A percentile compares a stretch with the other conserved stretches of the same genome.
Conservation (phyloP, 2,113 vertebrate genomes). For the Macrotis lagotis region DNA sequence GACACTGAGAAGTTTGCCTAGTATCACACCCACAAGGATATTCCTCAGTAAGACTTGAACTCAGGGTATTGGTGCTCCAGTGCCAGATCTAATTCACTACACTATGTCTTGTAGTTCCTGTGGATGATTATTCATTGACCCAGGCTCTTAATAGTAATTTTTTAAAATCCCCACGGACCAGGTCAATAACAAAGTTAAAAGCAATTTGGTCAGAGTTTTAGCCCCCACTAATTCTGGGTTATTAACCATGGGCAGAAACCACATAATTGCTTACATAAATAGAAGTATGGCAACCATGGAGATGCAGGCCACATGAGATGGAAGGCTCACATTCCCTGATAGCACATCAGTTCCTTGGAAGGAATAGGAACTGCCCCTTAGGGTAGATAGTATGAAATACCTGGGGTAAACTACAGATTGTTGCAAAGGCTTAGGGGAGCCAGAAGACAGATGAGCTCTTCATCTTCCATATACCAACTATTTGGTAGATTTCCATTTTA, state of each 20-base stretch:
- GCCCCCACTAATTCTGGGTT: conserved; percentile 73
- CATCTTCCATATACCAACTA: not conserved
- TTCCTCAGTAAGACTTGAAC: not conserved
- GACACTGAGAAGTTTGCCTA: not conserved
- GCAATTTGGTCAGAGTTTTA: conserved; percentile 63
- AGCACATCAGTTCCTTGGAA: not conserved
- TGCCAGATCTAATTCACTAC: not conserved
- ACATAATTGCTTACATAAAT: conserved; percentile 72
- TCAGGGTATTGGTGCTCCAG: not conserved
- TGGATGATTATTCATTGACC: conserved; percentile 68
- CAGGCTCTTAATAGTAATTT: conserved; percentile 57
- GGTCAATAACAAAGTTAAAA: conserved; percentile 68
- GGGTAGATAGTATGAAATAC: not conserved
- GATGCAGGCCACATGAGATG: conserved; percentile 2
- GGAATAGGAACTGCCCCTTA: conserved; percentile 6
- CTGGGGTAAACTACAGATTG: not conserved
- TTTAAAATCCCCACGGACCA: conserved; percentile 57
- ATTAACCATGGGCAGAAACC: conserved; percentile 73
- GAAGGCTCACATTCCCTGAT: not conserved
- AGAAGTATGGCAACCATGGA: conserved; percentile 65
- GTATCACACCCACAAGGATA: not conserved
- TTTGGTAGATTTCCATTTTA: not conserved
- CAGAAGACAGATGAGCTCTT: not conserved
- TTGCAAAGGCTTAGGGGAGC: not conserved
- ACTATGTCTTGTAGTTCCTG: conserved; percentile 28